Conservation (phyloP, 2,888 invertebrate genomes). For the Marasmarcha lunaedactyla region DNA sequence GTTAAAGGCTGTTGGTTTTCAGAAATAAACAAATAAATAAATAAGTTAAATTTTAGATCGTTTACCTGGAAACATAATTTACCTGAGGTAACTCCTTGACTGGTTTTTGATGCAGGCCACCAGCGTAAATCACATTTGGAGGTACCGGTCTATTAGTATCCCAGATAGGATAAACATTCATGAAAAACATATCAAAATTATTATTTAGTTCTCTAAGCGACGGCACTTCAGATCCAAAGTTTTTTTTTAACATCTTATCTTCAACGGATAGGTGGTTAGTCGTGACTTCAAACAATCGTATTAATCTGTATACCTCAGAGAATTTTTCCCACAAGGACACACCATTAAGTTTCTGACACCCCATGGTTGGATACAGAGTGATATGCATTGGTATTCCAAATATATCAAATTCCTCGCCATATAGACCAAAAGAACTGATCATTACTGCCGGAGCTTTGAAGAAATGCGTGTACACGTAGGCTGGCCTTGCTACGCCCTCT, state of each 20-base stretch:
- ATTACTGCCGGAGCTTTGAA: constrained; percentile 26
- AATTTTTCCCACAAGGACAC: constrained; percentile 23
- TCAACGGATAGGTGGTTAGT: neutral
- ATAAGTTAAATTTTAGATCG: no score
- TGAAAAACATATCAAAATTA: constrained; percentile 20
- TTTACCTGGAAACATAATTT: no score
- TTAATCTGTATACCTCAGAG: constrained; percentile 11
- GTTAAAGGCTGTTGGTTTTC: no score
- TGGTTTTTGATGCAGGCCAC: constrained; percentile 37
- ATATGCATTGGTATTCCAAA: constrained; percentile 21
- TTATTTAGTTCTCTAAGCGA: constrained; percentile 5
- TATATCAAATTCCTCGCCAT: constrained; percentile 8
- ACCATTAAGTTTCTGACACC: constrained; percentile 19
- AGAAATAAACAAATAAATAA: no score
- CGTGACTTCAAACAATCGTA: no score
- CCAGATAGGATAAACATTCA: constrained; percentile 41
- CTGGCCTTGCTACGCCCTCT: constrained; percentile 20
- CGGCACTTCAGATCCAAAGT: constrained; percentile 14
- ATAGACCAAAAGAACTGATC: constrained; percentile 24
- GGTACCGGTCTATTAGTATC: constrained; percentile 35
- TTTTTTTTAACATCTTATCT: constrained; percentile 8
- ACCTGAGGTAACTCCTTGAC: constrained; percentile 36
- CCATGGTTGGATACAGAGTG: constrained; percentile 16
- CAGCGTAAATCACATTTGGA: constrained; percentile 38
- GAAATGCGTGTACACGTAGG: constrained; percentile 20